phyloP scores from a whole-genome alignment of 2,797 vertebrate species.

The Sebastes nivosus region DNA sequence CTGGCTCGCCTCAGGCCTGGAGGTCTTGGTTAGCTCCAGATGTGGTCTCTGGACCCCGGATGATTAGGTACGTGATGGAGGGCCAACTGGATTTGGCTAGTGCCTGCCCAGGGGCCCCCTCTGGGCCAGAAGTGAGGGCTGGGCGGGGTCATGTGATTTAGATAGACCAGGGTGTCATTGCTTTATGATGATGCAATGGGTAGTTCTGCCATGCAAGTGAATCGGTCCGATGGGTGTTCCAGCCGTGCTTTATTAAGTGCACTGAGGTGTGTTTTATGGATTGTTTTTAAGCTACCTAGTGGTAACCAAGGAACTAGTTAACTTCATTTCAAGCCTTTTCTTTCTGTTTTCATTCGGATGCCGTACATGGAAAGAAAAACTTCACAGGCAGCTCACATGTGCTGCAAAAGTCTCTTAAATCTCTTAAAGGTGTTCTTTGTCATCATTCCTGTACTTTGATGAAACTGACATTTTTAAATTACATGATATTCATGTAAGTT shows the following conservation, averaged over 20 bases:
- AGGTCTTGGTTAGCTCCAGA: constrained; percentile 60
- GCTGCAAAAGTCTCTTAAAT: constrained; percentile 3
- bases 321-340: neutral
- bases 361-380: constrained; percentile 5
- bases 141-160: constrained; percentile 43
- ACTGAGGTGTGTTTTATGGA: constrained; percentile 60
- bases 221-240: constrained; percentile 37
- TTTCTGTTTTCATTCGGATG: constrained; percentile 3
- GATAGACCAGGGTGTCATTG: constrained; percentile 38
- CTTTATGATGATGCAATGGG: constrained; percentile 64
- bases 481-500: constrained; percentile 7
- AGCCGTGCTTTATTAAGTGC: constrained; percentile 54
- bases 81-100: constrained; percentile 46
- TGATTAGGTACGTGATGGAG: constrained; percentile 54
- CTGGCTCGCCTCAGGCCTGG: constrained; percentile 28
- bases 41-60: constrained; percentile 60
- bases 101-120: constrained; percentile 9
- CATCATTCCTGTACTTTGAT: constrained; percentile 9
- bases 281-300: constrained; percentile 52
- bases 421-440: constrained; percentile 19
- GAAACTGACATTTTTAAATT: constrained; percentile 12
- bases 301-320: constrained; percentile 59
- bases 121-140: constrained; percentile 13
- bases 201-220: constrained; percentile 52
- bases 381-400: neutral